Conservation (phyloP, 2,888 invertebrate genomes). For the Linyphia triangularis region DNA sequence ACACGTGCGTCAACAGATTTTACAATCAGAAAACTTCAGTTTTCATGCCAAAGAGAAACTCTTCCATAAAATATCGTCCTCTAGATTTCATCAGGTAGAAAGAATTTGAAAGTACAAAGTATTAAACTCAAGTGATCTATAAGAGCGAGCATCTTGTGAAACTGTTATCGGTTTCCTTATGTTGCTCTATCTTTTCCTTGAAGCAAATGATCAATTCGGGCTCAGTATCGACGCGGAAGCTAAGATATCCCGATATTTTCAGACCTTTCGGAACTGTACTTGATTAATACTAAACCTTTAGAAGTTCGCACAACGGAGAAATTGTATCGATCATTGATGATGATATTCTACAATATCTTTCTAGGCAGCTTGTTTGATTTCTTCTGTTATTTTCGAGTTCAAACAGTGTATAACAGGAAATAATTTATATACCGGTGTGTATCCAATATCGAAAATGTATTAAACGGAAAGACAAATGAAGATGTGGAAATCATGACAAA, state of each 20-base stretch:
- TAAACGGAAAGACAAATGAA: conserved; percentile 16
- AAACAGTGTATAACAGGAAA: background rate
- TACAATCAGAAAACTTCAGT: no score
- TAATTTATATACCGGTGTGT: background rate
- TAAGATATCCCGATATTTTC: conserved; percentile 64
- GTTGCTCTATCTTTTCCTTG: conserved; percentile 4
- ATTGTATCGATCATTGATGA: conserved; percentile 62
- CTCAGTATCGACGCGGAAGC: conserved; percentile 43
- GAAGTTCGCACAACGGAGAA: conserved; percentile 24
- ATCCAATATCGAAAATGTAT: conserved; percentile 31
- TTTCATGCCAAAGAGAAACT: no score
- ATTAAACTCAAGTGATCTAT: conserved; percentile 26
- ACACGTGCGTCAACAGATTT: no score
- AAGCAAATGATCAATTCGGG: conserved; percentile 17
- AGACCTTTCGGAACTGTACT: conserved; percentile 34
- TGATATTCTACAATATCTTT: conserved; percentile 50
- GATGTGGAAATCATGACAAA: background rate
- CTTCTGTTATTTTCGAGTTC: conserved; percentile 33
- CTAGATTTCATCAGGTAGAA: background rate
- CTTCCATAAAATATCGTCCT: background rate
- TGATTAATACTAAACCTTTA: conserved; percentile 56
- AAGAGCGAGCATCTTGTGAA: conserved; percentile 1
- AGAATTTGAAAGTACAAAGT: conserved; percentile 14
- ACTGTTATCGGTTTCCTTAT: conserved; percentile 35
- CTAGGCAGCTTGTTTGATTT: conserved; percentile 44